These are phyloP conservation scores for Heteractis magnifica DNA, from an alignment of 92 coral and sea anemone genomes.

Conservation along the genomic window DNA sequence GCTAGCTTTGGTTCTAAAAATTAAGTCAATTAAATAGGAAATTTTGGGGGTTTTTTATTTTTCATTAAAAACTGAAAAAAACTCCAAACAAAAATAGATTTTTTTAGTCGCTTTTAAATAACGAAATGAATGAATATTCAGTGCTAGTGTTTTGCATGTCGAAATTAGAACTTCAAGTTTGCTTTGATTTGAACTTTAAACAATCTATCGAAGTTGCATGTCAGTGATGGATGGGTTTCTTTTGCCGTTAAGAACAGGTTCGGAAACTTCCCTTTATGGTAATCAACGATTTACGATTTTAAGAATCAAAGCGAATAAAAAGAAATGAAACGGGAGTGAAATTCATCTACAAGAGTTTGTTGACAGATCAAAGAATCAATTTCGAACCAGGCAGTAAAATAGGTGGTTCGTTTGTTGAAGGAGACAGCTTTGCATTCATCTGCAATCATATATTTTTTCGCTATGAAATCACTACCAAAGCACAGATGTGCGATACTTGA, in stretches of 20 bases:
- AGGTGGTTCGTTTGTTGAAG: neutral
- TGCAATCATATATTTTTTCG: neutral
- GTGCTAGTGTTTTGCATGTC: neutral
- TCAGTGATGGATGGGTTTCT: neutral
- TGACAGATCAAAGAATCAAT: neutral
- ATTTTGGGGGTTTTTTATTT: neutral
- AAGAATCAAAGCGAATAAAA: too few species aligned
- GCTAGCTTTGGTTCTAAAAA: neutral
- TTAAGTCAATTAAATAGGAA: neutral
- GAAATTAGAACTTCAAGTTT: slow-evolving; percentile 30
- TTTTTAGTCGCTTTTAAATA: slow-evolving; percentile 7
- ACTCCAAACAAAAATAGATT: slow-evolving; percentile 2
- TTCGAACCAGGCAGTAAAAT: neutral
- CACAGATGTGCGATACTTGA: neutral
- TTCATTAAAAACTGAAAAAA: neutral
- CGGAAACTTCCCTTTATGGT: neutral
- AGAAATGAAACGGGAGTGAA: neutral
- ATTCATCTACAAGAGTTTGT: neutral
- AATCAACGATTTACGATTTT: neutral
- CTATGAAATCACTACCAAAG: neutral
- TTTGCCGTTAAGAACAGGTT: neutral
- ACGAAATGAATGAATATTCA: slow-evolving; percentile 21
- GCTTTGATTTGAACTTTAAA: slow-evolving; percentile 42
- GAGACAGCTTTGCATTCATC: neutral
- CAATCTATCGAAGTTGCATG: slow-evolving; percentile 14